These are phyloP conservation scores for Drosophila robusta DNA, from an alignment of 2,888 invertebrate genomes.

Conservation along the genomic window DNA sequence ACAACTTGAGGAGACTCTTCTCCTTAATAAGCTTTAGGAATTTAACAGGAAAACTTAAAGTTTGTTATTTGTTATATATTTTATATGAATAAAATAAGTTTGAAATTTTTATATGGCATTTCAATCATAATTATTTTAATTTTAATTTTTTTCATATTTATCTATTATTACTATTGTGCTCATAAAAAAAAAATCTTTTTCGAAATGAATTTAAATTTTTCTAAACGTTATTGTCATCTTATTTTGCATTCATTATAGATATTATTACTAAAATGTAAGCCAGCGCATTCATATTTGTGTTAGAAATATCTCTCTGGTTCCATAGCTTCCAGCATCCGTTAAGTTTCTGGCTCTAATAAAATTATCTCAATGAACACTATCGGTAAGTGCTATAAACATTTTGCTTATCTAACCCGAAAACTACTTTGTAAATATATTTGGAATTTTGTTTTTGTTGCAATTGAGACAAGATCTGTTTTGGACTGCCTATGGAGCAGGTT, in stretches of 20 bases:
- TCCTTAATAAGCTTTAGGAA: not conserved
- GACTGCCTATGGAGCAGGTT: constrained; percentile 49
- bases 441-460: constrained; percentile 48
- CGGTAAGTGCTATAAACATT: constrained; percentile 49
- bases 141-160: no score
- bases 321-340: constrained; percentile 23
- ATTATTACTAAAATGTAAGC: not conserved
- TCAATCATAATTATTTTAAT: no score
- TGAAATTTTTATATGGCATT: no score
- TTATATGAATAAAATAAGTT: no score
- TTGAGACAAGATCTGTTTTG: constrained; percentile 62
- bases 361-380: constrained; percentile 34
- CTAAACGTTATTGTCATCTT: not conserved
- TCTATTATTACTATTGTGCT: no score
- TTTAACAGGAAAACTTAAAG: not conserved
- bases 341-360: constrained; percentile 23
- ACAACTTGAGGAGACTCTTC: not conserved
- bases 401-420: constrained; percentile 54
- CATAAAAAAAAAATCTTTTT: no score
- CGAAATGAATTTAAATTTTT: not conserved
- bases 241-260: not conserved
- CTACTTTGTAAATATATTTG: constrained; percentile 27
- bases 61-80: no score
- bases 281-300: not conserved
- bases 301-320: not conserved